These are phyloP conservation scores for Iphiclides podalirius DNA, from an alignment of 2,888 invertebrate genomes.

Conservation along the genomic window DNA sequence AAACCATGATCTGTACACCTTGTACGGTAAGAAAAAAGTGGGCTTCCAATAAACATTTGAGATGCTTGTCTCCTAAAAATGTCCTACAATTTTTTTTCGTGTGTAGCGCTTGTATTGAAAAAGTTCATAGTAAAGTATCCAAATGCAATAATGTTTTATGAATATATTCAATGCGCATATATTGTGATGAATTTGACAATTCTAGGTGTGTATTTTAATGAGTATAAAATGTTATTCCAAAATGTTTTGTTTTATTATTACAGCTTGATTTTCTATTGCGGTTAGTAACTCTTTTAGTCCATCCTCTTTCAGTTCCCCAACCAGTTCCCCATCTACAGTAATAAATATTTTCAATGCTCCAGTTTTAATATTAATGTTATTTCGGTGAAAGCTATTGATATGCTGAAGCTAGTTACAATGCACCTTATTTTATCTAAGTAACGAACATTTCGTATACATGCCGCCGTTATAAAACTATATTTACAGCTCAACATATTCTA, in stretches of 20 bases:
- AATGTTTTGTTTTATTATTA: slow-evolving; percentile 42
- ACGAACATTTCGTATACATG: no score
- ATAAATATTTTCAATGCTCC: no score
- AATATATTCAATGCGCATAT: slow-evolving; percentile 60
- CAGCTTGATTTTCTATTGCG: no score
- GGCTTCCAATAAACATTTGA: slow-evolving; percentile 41
- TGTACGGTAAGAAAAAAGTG: slow-evolving; percentile 34
- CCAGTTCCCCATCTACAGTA: no score
- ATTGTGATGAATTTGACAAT: slow-evolving; percentile 67
- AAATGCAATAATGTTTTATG: slow-evolving; percentile 74
- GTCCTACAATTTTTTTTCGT: slow-evolving; percentile 35
- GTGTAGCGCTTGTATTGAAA: slow-evolving; percentile 40
- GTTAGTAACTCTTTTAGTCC: no score
- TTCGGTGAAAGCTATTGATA: no score
- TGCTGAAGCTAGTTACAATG: background rate
- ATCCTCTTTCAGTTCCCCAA: no score
- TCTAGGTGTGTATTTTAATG: slow-evolving; percentile 78
- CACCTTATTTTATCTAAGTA: no score
- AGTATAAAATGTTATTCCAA: slow-evolving; percentile 75
- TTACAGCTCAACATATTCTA: no score
- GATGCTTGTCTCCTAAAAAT: slow-evolving; percentile 36
- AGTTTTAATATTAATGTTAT: no score
- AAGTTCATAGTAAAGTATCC: slow-evolving; percentile 61
- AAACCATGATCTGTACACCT: slow-evolving; percentile 5
- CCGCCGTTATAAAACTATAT: no score